These are phyloP conservation scores for Bedellia somnulentella DNA, from an alignment of 2,888 invertebrate species.

Conservation along the genomic window DNA sequence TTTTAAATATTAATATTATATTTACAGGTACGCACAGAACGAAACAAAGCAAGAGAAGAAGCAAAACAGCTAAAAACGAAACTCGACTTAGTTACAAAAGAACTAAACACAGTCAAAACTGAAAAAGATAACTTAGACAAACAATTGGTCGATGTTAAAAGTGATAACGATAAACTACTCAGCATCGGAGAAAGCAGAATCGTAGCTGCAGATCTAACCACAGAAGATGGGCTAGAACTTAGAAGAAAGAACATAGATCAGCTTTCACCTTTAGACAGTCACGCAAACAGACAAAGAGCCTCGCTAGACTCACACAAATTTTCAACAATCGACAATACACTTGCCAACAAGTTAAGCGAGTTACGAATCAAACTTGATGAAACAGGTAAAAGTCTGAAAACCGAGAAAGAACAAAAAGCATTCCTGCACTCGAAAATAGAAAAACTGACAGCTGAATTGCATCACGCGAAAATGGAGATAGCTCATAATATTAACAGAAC, in stretches of 20 bases:
- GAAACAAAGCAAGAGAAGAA: conserved; percentile 91
- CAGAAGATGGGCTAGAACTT: conserved; percentile 43
- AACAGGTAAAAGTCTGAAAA: conserved; percentile 35
- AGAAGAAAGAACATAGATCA: conserved; percentile 32
- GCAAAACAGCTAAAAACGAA: conserved; percentile 79
- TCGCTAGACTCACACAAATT: conserved; percentile 50
- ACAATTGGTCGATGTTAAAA: conserved; percentile 75
- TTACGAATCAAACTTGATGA: conserved; percentile 38
- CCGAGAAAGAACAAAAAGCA: conserved; percentile 43
- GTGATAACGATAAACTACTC: conserved; percentile 79
- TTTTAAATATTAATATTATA: no score
- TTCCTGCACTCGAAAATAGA: conserved; percentile 41
- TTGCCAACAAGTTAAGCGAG: conserved; percentile 41
- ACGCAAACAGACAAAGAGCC: conserved; percentile 32
- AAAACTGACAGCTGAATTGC: conserved; percentile 34
- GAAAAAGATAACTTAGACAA: conserved; percentile 79
- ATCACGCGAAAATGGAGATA: conserved; percentile 36
- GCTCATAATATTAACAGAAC: conserved; percentile 41
- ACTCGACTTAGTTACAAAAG: conserved; percentile 77
- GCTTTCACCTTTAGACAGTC: conserved; percentile 29
- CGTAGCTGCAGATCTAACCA: conserved; percentile 31
- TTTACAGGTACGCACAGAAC: conserved; percentile 89
- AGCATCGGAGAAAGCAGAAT: conserved; percentile 47
- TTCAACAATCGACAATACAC: conserved; percentile 41
- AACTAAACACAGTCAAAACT: conserved; percentile 70